Base-by-base conservation (phyloP, 2,888 invertebrate genomes). In the Drosophila phalerata region DNA sequence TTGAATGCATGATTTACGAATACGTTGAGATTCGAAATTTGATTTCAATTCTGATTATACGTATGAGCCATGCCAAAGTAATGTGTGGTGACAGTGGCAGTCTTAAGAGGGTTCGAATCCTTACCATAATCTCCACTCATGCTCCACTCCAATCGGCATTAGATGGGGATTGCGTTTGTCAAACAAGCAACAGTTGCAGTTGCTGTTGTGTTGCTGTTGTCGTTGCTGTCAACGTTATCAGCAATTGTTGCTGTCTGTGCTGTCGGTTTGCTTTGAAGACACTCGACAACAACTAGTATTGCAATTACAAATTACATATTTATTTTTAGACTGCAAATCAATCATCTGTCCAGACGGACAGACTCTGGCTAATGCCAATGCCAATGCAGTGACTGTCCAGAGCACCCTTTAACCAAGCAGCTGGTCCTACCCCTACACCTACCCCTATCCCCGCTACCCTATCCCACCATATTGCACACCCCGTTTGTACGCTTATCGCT, bases 301-400 rank as follows among this genome's bases (percentile, higher is more conserved):
- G 62, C 69, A 78, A 79, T 79, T 78, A 73, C 85, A 89, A 52
- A 84, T 86, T 84, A 88, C 78, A 85, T 72, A 87, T 81, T 84
- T 64, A 70, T 66, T 75, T 69, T 71, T 71, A 53, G 73, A 84
- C 79, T 81, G 74, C 88, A 83, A 88, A 83, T 86, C 88, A 86
- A 83, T 88, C 88, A 65, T n/a, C 28, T 22, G 38, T 28, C 40
- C 48, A 49, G 38, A 34, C 52, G 5, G 34, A 43, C 32, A 5
- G 34, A 15, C 30, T 49, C 19, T 34, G 22, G 38, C 32, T 32
- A 77, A 73, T 77, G 69, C 64, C 74, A 60, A 79, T 70, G 84
- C 65, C 84, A 73, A 57, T 63, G 38, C 43, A 65, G 22, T 51
- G 57, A 28, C 52, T 58, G 51, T 47, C 60, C 32, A 15, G 9